Conservation (phyloP, 2,113 vertebrate species). For the Talpa occidentalis region DNA sequence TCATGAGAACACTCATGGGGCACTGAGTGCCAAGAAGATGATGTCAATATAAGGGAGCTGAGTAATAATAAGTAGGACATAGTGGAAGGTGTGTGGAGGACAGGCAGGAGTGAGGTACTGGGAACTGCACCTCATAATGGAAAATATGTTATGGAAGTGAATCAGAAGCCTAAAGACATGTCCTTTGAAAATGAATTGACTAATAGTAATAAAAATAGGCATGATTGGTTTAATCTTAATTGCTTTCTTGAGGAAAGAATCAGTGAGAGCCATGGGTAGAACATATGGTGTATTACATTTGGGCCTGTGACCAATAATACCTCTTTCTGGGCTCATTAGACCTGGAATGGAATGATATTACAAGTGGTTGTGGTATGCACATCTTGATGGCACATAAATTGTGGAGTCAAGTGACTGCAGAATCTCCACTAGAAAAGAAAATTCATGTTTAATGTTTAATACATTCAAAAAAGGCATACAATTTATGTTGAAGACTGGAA, state of each 20-base stretch:
- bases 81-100: background rate
- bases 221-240: background rate
- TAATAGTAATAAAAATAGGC: background rate
- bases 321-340: background rate
- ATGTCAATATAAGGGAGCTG: background rate
- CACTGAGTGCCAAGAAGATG: background rate
- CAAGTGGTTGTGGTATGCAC: background rate
- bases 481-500: background rate
- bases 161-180: background rate
- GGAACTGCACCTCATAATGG: background rate
- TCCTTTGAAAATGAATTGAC: background rate
- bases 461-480: background rate
- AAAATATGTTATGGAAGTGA: background rate
- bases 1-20: background rate
- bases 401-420: background rate
- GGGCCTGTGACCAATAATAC: no score
- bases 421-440: background rate
- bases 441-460: background rate
- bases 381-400: no score
- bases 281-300: accelerated
- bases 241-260: background rate
- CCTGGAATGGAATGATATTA: background rate
- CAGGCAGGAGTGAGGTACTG: background rate
- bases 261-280: background rate
- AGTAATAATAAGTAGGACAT: background rate